A percentile compares a stretch with the other conserved stretches of the same genome.
Evolutionary conservation across 2,888 invertebrate genomes (phyloP).

Genomic region (Ormyrus rosae): DNA sequence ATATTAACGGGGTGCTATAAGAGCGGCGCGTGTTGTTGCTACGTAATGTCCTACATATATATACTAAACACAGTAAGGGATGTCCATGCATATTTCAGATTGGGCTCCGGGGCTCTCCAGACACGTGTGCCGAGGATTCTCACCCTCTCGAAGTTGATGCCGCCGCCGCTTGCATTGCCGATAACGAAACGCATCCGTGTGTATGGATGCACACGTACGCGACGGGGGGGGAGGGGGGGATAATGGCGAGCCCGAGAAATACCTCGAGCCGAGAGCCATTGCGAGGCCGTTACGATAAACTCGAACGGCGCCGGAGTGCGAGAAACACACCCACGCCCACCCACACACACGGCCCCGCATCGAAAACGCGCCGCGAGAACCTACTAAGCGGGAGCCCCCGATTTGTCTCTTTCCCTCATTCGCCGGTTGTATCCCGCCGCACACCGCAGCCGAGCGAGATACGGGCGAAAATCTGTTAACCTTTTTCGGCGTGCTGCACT

Average conservation of each 20-base stretch:
- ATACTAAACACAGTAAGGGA: constrained; percentile 68
- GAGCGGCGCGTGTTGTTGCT: constrained; percentile 68
- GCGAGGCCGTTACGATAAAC: constrained; percentile 48
- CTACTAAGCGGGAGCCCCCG: constrained; percentile 25
- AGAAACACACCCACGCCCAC: neutral
- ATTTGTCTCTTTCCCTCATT: constrained; percentile 28
- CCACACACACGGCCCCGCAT: neutral
- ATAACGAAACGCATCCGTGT: constrained; percentile 37
- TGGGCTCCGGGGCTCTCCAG: constrained; percentile 32
- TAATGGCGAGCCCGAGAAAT: constrained; percentile 42
- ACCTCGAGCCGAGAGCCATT: constrained; percentile 34
- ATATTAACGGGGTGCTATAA: constrained; percentile 70
- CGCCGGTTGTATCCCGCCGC: neutral
- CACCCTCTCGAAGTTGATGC: neutral
- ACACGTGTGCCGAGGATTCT: constrained; percentile 14
- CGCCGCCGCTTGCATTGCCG: neutral
- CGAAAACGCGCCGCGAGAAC: constrained; percentile 28
- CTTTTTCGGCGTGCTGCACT: no score
- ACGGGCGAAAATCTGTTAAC: constrained; percentile 21
- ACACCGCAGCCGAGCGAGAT: neutral
- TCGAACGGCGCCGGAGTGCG: neutral
- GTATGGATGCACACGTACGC: neutral
- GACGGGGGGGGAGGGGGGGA: neutral
- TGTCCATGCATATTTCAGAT: constrained; percentile 70
- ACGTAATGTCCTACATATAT: constrained; percentile 66